Base-by-base conservation (phyloP, 2,797 vertebrate species). In the Rhadinocentrus ornatus region DNA sequence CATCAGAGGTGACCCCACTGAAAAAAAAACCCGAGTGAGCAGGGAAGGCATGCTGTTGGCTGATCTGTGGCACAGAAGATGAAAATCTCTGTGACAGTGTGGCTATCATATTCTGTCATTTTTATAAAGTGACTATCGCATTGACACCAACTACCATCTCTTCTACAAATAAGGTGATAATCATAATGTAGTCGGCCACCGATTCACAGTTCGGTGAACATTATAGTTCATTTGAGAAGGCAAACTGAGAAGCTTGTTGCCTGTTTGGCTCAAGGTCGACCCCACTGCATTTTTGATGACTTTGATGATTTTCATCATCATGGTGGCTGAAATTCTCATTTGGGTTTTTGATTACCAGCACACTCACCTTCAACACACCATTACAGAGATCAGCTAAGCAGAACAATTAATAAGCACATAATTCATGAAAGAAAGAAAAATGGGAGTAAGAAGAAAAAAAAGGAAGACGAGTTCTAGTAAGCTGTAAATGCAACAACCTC, bases 221-320 rank as follows among this genome's bases (percentile, higher is more conserved):
- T 62, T 62, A 82, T 56, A 52, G 82, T 66, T 77, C 53, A n/a
- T 70, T 62, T 16, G 12, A 73, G 60, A 66, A 39, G 48, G 59
- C 2, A 2, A 2, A 3, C 31, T 62, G 66, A 69, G 73, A 74
- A 56, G 75, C 6, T 22, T 0, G 63, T 0, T 50, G 77, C 70
- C 78, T 71, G 84, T 76, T 67, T 61, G 69, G 71, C 77, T 80
- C 79, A 87, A 90, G 89, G 89, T 85, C 83, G 53, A 46, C 50
- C 39, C 29, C 29, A 31, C 67, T 59, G 62, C 56, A 18, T 75
- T 63, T 32, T 63, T 20, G 73, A 63, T n/a, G 20, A 66, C 74
- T 79, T 55, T 78, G 77, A 70, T 39, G 61, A 20, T 68, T 79
- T 35, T 12, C 59, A n/a, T 46, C 31, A 5, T 71, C 79, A 57